Conservation (phyloP, 2,113 vertebrate species). For the Crotalus tigris region DNA sequence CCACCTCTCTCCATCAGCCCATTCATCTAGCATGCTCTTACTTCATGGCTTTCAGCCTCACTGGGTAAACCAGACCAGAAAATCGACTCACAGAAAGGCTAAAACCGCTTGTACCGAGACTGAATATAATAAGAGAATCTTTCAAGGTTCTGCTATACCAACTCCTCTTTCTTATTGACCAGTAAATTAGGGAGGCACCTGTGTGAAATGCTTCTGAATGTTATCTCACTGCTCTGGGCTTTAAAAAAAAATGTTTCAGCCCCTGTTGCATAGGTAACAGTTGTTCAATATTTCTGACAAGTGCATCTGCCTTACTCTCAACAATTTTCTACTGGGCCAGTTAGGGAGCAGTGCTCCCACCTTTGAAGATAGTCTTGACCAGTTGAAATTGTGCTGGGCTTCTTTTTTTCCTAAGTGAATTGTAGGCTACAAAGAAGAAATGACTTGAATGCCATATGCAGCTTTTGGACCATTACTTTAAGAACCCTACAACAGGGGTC, state of each 20-base stretch:
- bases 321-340: neutral
- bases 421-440: neutral
- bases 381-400: neutral
- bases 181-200: neutral
- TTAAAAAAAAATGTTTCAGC: neutral
- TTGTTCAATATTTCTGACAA: neutral
- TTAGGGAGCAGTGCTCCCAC: neutral
- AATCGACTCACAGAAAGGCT: neutral
- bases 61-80: neutral
- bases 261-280: neutral
- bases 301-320: neutral
- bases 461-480: neutral
- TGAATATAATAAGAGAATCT: neutral
- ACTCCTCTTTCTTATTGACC: neutral
- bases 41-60: neutral
- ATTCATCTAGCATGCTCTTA: neutral
- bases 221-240: neutral
- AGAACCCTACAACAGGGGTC: neutral
- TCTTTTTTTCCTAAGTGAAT: neutral
- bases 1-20: neutral
- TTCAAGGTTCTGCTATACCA: neutral
- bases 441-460: neutral
- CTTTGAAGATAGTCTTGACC: neutral
- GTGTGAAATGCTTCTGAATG: neutral
- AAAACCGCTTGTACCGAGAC: neutral